phyloP scores from a whole-genome alignment of 2,888 invertebrate species.

The Pelosia muscerda region DNA sequence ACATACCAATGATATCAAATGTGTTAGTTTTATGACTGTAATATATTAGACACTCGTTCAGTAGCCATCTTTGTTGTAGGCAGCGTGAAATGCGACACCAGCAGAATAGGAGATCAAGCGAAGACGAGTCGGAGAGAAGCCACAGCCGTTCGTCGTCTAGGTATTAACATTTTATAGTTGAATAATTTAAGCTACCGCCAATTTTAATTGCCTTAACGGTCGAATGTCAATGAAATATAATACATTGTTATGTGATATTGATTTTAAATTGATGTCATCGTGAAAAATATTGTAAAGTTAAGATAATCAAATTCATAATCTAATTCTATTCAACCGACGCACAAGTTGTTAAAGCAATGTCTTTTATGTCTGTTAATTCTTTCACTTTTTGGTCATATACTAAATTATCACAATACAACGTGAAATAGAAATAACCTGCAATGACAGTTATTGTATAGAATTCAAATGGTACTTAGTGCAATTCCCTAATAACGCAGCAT shows the following conservation, averaged over 20 bases:
- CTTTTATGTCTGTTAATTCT: neutral
- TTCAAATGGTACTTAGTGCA: too few relatives aligned
- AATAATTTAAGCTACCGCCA: conserved; percentile 8
- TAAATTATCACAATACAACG: neutral
- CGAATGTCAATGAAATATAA: conserved; percentile 5
- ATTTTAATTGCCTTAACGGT: conserved; percentile 9
- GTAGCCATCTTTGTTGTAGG: conserved; percentile 75
- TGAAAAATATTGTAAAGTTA: neutral
- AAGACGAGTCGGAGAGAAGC: conserved; percentile 75
- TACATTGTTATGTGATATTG: conserved; percentile 5
- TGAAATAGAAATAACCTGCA: neutral
- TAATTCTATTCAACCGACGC: neutral
- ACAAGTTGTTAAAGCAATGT: too few relatives aligned
- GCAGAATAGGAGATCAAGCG: conserved; percentile 83
- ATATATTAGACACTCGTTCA: conserved; percentile 17
- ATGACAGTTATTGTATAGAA: neutral
- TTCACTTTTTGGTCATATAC: neutral
- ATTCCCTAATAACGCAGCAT: neutral
- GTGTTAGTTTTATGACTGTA: conserved; percentile 9
- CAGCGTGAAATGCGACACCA: conserved; percentile 94
- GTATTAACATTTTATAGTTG: conserved; percentile 49
- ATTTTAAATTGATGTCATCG: neutral
- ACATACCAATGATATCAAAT: neutral
- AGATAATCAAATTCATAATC: neutral
- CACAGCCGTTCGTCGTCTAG: conserved; percentile 75